Evolutionary conservation across 2,113 vertebrate species (phyloP), one percentile per base, ranked within the genome.

Genomic region (Stegostoma tigrinum): DNA sequence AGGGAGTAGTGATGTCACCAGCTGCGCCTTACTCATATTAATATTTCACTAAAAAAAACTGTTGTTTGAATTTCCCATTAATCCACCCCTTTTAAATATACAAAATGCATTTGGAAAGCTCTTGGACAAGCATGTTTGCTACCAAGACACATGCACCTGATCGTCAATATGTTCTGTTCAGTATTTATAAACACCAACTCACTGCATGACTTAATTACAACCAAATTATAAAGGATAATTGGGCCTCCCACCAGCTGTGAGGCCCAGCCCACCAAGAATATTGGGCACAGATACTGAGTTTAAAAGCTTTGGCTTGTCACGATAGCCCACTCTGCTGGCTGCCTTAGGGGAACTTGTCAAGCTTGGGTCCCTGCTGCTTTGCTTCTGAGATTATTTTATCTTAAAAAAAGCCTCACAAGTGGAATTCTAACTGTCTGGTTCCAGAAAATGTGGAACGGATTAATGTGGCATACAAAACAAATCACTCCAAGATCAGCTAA

Each of bases 401-500:
- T 48, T 96, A 96, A 97, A 98, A 97, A 98, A 97, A 97, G 98
- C 97, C 98, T 98, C 98, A 98, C 98, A 98, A 98, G 98, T 97
- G 98, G 97, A 98, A 97, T 97, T 97, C 97, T 98, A 98, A 98
- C 98, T 97, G 98, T 98, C 97, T 98, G 97, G 98, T 98, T 95
- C 97, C 97, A 98, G 98, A 98, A 98, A 98, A 98, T 98, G 98
- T 98, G 98, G 98, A 98, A 98, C 98, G 98, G 97, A 98, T 99
- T 98, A 98, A 98, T 98, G 98, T 98, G 98, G 98, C 98, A 98
- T 98, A 97, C 97, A 98, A 98, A 98, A 98, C 98, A 98, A 98
- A 98, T 98, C 97, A 98, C 97, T 98, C 97, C 97, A 98, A 98
- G 97, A 97, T 98, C 97, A 98, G 98, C 98, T 98, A 98, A 97